Evolutionary conservation across 2,797 vertebrate species (phyloP).

Genomic region (Rhinella marina): DNA sequence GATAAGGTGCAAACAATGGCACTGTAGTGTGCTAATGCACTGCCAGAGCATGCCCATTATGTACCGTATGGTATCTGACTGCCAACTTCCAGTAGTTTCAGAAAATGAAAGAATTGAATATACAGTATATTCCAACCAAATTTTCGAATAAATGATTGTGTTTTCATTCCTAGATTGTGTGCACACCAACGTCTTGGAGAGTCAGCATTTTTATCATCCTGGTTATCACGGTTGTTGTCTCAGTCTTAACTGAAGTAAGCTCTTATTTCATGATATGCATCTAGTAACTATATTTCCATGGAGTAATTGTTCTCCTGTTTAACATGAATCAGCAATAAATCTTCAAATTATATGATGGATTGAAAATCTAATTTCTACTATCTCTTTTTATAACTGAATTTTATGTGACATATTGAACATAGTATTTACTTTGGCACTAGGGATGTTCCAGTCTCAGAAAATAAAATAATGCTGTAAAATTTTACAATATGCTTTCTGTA

Average conservation of each 20-base stretch:
- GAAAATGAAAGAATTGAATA: neutral
- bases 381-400: too few relatives aligned
- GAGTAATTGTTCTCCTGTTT: neutral
- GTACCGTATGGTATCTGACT: too few relatives aligned
- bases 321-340: neutral
- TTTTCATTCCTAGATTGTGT: conserved; percentile 38
- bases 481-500: too few relatives aligned
- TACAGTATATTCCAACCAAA: neutral
- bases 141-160: neutral
- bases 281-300: neutral
- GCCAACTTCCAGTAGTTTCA: too few relatives aligned
- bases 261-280: neutral
- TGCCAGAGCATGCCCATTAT: too few relatives aligned
- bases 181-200: conserved; percentile 50
- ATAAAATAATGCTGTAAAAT: too few relatives aligned
- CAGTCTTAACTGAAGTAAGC: conserved; percentile 59
- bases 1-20: too few relatives aligned
- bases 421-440: too few relatives aligned
- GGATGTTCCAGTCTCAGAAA: too few relatives aligned
- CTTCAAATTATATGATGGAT: neutral
- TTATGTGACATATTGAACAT: too few relatives aligned
- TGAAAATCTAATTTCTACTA: neutral
- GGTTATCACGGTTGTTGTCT: conserved; percentile 35
- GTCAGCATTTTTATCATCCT: conserved; percentile 38
- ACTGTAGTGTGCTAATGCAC: too few relatives aligned